Base-by-base conservation (phyloP, 2,888 invertebrate genomes). In the Stenichneumon culpator region DNA sequence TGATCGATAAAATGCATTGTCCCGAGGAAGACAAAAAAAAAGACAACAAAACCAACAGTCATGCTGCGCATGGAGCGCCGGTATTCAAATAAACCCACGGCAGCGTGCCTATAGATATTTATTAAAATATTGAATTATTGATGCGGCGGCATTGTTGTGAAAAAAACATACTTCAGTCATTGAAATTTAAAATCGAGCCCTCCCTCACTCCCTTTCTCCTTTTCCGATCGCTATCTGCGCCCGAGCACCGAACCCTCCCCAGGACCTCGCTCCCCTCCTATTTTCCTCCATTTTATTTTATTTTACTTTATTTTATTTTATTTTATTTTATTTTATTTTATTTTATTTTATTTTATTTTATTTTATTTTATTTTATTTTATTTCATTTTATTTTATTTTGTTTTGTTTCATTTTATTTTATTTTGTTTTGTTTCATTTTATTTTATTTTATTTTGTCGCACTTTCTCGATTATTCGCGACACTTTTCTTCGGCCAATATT, bases 41-140 rank as follows among this genome's bases (percentile, higher is more conserved):
- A 69, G 47, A 32, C 32, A 68, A 47, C n/a, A 68, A 68, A 68
- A 44, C 11, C 22, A 68, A 60, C 11, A 57, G 44, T 39, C 44
- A 32, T 16, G 32, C 32, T 28, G 32, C 28, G 22, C 22, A 68
- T 16, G n/a, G 28, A 28, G 44, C 22, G 44, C 47, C 39, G 25
- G 14, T 81, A 81, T 84, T 84, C 50, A 82, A 82, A 82, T 84
- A 47, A 60, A 50, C 11, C 39, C 52, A 52, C 44, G 39, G 60
- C 52, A 22, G 47, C 47, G 69, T 52, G 60, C 68, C 60, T 60
- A 60, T 28, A 9, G 36, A 54, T 70, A 54, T 75, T 60, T 80
- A 81, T 81, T 78, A 68, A 70, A 84, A 81, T 74, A 85, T 82
- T 85, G 82, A 85, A 82, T 85, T 79, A 85, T 85, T 79, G 75